Evolutionary conservation across 2,888 invertebrate species (phyloP).

Genomic region (Alitta virens): DNA sequence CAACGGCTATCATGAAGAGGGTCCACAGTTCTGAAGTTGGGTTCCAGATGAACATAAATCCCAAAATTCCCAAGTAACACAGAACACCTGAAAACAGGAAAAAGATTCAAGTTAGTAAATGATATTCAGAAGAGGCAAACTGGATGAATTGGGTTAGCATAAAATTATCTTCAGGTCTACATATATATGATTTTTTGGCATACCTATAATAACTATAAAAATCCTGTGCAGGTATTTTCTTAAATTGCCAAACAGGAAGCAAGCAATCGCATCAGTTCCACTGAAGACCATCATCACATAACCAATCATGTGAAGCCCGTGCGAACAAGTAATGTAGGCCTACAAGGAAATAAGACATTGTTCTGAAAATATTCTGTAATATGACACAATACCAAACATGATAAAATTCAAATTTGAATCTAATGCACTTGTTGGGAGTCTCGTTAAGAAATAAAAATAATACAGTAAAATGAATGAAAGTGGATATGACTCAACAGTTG

Average conservation of each 20-base stretch:
- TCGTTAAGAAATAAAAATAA: no score
- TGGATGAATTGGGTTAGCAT: no score
- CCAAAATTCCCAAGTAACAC: constrained; percentile 30
- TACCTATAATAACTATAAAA: constrained; percentile 66
- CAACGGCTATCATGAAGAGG: constrained; percentile 40
- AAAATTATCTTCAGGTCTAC: no score
- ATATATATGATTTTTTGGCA: no score
- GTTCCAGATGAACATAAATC: constrained; percentile 41
- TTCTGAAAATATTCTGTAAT: no score
- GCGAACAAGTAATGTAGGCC: constrained; percentile 50
- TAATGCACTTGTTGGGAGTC: no score
- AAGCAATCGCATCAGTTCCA: constrained; percentile 87
- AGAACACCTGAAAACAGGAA: constrained; percentile 16
- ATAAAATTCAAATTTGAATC: no score
- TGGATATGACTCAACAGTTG: no score
- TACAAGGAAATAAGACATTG: constrained; percentile 25
- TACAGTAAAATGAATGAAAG: no score
- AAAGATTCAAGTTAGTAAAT: no score
- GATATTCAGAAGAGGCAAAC: no score
- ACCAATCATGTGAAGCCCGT: constrained; percentile 84
- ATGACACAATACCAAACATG: no score
- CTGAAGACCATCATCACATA: constrained; percentile 98
- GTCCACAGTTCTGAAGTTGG: constrained; percentile 33
- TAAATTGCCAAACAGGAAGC: constrained; percentile 85
- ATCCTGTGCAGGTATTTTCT: constrained; percentile 89